Percentiles rank a stretch among this genome's conserved stretches.
These are phyloP conservation scores for Piscicola geometra DNA, from an alignment of 2,888 invertebrate species.

Conservation along the genomic window DNA sequence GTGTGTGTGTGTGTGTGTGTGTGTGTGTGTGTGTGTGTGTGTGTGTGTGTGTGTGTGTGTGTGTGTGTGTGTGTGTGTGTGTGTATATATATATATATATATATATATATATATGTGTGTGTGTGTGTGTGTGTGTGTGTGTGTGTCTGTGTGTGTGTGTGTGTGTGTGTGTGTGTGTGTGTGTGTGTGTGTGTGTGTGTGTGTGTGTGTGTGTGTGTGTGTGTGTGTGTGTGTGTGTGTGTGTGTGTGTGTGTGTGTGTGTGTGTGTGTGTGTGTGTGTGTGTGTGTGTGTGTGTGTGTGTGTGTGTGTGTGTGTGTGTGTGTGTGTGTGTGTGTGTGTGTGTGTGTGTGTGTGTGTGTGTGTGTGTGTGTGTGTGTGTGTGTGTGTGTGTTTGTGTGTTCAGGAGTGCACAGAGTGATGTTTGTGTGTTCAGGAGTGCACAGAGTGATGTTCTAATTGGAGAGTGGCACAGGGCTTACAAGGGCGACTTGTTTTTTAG, in stretches of 20 bases:
- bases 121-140: not conserved
- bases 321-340: conserved; percentile 4
- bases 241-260: conserved; percentile 16
- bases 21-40: not conserved
- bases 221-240: conserved; percentile 21
- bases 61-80: conserved; percentile 15
- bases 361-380: conserved; percentile 1
- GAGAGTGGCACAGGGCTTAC: too few relatives aligned
- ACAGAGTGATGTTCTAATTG: too few relatives aligned
- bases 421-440: not conserved
- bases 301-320: conserved; percentile 10
- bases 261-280: conserved; percentile 2
- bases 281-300: conserved; percentile 14
- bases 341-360: not conserved
- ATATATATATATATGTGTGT: conserved; percentile 14
- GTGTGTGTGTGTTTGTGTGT: conserved; percentile 14
- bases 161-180: conserved; percentile 15
- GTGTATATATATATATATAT: conserved; percentile 10
- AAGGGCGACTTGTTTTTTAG: too few relatives aligned
- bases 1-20: not conserved
- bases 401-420: not conserved
- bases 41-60: conserved; percentile 1
- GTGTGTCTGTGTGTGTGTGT: conserved; percentile 1
- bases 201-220: conserved; percentile 25
- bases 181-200: conserved; percentile 22